Conservation (phyloP, 2,113 vertebrate genomes). For the Oreocharis arfaki region DNA sequence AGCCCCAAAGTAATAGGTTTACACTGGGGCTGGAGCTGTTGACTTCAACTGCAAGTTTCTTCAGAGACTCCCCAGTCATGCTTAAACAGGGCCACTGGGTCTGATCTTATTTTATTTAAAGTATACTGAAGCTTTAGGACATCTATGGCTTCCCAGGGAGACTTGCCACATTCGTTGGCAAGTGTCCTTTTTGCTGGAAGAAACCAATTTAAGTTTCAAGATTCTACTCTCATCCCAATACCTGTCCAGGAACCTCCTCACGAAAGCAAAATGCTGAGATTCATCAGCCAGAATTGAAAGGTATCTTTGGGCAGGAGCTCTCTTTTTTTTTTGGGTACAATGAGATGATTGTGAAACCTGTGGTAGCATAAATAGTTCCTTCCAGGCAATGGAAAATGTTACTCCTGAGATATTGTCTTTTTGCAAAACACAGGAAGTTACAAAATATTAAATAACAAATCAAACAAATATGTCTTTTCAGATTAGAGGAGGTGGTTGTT, state of each 20-base stretch:
- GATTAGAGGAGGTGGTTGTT: neutral
- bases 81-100: neutral
- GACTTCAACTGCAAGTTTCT: neutral
- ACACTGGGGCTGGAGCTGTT: neutral
- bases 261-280: neutral
- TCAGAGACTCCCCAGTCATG: neutral
- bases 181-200: neutral
- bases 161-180: neutral
- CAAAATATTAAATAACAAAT: slow-evolving; percentile 20
- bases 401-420: neutral
- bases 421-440: slow-evolving; percentile 29
- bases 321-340: neutral
- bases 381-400: slow-evolving; percentile 3
- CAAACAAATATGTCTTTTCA: slow-evolving; percentile 23
- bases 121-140: neutral
- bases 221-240: neutral
- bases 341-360: neutral
- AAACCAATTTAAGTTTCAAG: neutral
- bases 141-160: neutral
- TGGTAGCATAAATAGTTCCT: neutral
- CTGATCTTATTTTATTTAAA: neutral
- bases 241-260: neutral
- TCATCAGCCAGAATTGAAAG: neutral
- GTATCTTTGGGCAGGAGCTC: neutral
- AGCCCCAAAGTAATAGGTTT: neutral